Conservation (phyloP, 2,888 invertebrate genomes). For the Rhamphomyia laevipes region DNA sequence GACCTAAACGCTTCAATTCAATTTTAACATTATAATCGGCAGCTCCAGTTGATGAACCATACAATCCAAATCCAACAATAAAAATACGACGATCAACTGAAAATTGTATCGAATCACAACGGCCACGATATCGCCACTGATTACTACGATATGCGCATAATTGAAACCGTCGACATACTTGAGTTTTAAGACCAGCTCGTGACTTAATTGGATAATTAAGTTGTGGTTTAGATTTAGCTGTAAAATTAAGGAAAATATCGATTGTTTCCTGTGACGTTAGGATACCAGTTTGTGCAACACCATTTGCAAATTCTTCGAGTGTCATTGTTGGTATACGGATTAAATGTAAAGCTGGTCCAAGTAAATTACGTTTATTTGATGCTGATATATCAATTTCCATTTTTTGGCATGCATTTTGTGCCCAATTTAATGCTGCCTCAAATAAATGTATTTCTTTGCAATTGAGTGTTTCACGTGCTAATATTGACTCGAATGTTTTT, state of each 20-base stretch:
- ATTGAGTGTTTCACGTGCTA: conserved; percentile 86
- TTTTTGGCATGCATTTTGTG: conserved; percentile 76
- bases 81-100: conserved; percentile 92
- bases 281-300: conserved; percentile 86
- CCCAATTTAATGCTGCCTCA: conserved; percentile 89
- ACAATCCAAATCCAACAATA: conserved; percentile 89
- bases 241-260: conserved; percentile 89
- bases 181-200: conserved; percentile 78
- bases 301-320: conserved; percentile 87
- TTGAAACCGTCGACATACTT: conserved; percentile 91
- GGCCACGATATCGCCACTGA: conserved; percentile 93
- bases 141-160: conserved; percentile 94
- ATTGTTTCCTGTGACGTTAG: conserved; percentile 87
- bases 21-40: conserved; percentile 92
- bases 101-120: conserved; percentile 95
- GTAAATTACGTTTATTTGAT: conserved; percentile 62
- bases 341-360: conserved; percentile 70
- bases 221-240: conserved; percentile 75
- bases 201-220: conserved; percentile 73
- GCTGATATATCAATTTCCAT: conserved; percentile 71
- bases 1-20: conserved; percentile 80
- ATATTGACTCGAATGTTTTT: conserved; percentile 81
- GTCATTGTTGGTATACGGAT: conserved; percentile 92
- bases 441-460: conserved; percentile 86
- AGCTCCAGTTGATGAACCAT: conserved; percentile 91